phyloP scores from a whole-genome alignment of 37 sponge, comb jelly and placozoan genomes.

The Hexactinellida sp. region DNA sequence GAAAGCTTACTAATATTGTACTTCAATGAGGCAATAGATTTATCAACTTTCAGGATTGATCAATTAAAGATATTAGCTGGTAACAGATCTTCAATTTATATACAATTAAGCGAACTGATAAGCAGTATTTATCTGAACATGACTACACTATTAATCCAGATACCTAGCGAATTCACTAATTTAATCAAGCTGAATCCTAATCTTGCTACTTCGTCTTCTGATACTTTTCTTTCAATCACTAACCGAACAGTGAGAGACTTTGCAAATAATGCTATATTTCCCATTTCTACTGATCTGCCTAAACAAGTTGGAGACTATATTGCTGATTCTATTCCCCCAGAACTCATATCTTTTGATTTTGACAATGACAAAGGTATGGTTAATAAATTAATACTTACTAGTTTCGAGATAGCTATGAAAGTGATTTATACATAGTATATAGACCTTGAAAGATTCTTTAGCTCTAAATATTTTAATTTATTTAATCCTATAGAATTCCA shows the following conservation, averaged over 20 bases:
- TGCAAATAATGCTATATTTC: not conserved
- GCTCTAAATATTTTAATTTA: too few species aligned
- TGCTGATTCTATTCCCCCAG: not conserved
- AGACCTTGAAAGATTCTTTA: too few species aligned
- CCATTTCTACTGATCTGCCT: not conserved
- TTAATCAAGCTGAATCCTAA: not conserved
- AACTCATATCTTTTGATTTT: constrained; percentile 17
- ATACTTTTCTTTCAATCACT: not conserved
- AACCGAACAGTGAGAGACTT: not conserved
- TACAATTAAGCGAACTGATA: not conserved
- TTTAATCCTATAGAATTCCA: too few species aligned
- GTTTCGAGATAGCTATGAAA: constrained; percentile 49
- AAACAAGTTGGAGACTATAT: not conserved
- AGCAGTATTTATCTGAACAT: not conserved
- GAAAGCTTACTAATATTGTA: constrained; percentile 26
- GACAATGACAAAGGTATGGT: constrained; percentile 46
- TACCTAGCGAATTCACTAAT: not conserved
- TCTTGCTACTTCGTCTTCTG: not conserved
- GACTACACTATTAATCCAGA: not conserved
- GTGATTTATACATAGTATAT: too few species aligned
- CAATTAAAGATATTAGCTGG: not conserved
- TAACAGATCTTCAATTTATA: not conserved
- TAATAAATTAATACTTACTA: too few species aligned
- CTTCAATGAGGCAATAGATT: constrained; percentile 50
- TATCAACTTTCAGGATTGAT: constrained; percentile 20